phyloP scores from a whole-genome alignment of 2,888 invertebrate species.

The Clostera curtula region DNA sequence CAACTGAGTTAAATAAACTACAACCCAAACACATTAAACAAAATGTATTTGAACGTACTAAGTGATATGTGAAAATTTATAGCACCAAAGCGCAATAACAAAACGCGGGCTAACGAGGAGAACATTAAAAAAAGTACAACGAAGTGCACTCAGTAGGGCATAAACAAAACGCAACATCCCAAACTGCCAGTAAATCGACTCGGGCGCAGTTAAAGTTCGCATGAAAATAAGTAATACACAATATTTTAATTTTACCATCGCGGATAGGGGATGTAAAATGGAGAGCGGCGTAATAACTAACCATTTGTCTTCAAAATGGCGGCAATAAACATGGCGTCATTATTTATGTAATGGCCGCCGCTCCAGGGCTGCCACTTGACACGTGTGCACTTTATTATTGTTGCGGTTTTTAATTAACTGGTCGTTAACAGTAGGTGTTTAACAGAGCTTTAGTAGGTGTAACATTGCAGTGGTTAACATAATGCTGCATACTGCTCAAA shows the following conservation, averaged over 20 bases:
- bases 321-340: constrained; percentile 72
- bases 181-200: constrained; percentile 54
- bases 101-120: constrained; percentile 10
- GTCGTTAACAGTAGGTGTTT: constrained; percentile 27
- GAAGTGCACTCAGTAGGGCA: constrained; percentile 27
- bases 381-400: constrained; percentile 67
- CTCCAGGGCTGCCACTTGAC: constrained; percentile 62
- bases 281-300: constrained; percentile 71
- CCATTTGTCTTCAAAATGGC: constrained; percentile 75
- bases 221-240: constrained; percentile 67
- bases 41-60: too few relatives aligned
- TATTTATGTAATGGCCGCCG: constrained; percentile 72
- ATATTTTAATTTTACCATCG: constrained; percentile 71
- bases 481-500: too few relatives aligned
- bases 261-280: constrained; percentile 69
- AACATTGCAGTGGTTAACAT: too few relatives aligned
- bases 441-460: constrained; percentile 22
- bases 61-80: constrained; percentile 48
- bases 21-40: too few relatives aligned
- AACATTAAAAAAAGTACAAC: constrained; percentile 18
- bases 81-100: constrained; percentile 22
- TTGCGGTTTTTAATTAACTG: constrained; percentile 67
- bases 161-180: constrained; percentile 36
- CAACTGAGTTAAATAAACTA: too few relatives aligned
- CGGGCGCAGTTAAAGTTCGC: constrained; percentile 56